These are phyloP conservation scores for Nothobranchius kuhntae DNA, from an alignment of 2,113 vertebrate genomes.

Conservation along the genomic window DNA sequence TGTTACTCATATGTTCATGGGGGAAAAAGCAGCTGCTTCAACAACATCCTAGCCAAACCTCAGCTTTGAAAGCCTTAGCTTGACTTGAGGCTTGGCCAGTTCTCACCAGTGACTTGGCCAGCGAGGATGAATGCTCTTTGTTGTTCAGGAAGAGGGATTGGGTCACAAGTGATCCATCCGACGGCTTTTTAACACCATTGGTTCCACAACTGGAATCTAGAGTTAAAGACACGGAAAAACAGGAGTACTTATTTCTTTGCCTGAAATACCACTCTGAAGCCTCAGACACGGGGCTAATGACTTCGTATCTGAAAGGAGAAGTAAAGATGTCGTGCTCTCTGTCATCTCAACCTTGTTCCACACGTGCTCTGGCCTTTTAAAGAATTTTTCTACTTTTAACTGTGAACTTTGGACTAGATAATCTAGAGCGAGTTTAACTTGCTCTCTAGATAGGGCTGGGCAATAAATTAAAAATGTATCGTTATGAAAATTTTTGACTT, in stretches of 20 bases:
- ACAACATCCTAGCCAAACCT: not conserved
- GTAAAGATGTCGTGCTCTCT: too few relatives aligned
- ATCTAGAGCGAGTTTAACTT: too few relatives aligned
- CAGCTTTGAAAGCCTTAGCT: not conserved
- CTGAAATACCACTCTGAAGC: not conserved
- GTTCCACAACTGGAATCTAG: slow-evolving; percentile 90
- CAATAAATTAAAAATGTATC: too few relatives aligned
- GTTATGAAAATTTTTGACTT: too few relatives aligned
- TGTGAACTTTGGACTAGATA: too few relatives aligned
- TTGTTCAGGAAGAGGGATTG: slow-evolving; percentile 78
- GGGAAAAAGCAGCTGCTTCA: not conserved
- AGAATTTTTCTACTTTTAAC: too few relatives aligned
- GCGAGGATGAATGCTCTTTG: slow-evolving; percentile 65
- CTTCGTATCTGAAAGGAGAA: not conserved
- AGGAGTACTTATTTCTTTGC: not conserved
- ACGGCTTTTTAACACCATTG: slow-evolving; percentile 88
- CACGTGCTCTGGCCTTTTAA: too few relatives aligned
- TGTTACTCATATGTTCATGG: not conserved
- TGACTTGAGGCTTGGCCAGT: not conserved
- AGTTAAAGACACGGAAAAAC: not conserved
- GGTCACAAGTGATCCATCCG: slow-evolving; percentile 74
- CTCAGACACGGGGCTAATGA: not conserved
- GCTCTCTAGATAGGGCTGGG: too few relatives aligned
- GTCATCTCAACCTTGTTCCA: too few relatives aligned
- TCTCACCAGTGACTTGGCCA: slow-evolving; percentile 73